These are phyloP conservation scores for Drosophila testacea DNA, from an alignment of 2,888 invertebrate genomes.

Conservation along the genomic window DNA sequence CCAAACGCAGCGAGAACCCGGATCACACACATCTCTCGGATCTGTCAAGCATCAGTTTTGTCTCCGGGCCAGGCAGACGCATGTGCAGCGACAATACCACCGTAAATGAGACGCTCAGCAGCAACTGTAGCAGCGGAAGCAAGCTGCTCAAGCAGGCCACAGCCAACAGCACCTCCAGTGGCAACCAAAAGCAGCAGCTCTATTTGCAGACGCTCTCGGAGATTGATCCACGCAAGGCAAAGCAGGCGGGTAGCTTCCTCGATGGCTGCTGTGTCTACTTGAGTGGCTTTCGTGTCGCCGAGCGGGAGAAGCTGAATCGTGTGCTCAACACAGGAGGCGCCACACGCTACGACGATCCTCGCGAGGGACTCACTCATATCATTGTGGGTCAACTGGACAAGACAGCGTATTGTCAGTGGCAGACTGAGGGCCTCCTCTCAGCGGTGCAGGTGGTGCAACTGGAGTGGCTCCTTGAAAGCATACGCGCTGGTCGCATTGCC, in stretches of 20 bases:
- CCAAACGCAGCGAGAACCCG: slow-evolving; percentile 85
- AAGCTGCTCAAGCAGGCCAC: slow-evolving; percentile 64
- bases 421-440: slow-evolving; percentile 68
- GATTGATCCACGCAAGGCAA: slow-evolving; percentile 89
- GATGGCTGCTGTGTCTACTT: slow-evolving; percentile 94
- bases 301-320: slow-evolving; percentile 89
- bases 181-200: slow-evolving; percentile 8
- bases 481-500: slow-evolving; percentile 87
- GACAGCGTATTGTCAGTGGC: slow-evolving; percentile 85
- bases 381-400: slow-evolving; percentile 88
- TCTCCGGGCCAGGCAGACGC: slow-evolving; percentile 47
- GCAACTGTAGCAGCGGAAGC: slow-evolving; percentile 36
- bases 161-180: slow-evolving; percentile 7
- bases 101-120: slow-evolving; percentile 65
- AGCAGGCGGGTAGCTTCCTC: slow-evolving; percentile 92
- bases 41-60: slow-evolving; percentile 81
- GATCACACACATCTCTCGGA: slow-evolving; percentile 82
- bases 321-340: slow-evolving; percentile 93
- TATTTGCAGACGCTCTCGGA: slow-evolving; percentile 72
- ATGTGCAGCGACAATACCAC: slow-evolving; percentile 71
- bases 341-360: slow-evolving; percentile 91
- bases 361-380: slow-evolving; percentile 92
- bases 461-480: slow-evolving; percentile 92
- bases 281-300: slow-evolving; percentile 88
- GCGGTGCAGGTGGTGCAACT: slow-evolving; percentile 87